Percentiles rank a stretch among this genome's conserved stretches.
phyloP scores from a whole-genome alignment of 2,888 invertebrate genomes.

The Cremastobaeus sp. region DNA sequence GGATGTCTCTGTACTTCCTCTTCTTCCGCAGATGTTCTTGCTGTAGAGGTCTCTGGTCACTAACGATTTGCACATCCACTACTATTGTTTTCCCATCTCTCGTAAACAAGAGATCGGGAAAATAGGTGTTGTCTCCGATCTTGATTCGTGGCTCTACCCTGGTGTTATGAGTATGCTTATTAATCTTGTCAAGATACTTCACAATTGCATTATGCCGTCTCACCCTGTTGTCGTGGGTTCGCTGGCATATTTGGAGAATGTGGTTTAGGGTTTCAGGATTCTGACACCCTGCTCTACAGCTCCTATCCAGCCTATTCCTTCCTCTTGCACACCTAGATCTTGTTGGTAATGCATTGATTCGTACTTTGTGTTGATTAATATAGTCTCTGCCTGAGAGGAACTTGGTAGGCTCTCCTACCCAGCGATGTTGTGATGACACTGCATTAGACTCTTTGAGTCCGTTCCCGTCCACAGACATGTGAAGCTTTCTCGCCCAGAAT shows the following conservation, averaged over 20 bases:
- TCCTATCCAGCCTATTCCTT: conserved; percentile 13
- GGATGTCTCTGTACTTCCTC: conserved; percentile 62
- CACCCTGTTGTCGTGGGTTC: conserved; percentile 70
- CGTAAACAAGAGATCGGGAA: conserved; percentile 69
- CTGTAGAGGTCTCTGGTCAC: conserved; percentile 65
- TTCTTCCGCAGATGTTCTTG: conserved; percentile 64
- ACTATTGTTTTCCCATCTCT: conserved; percentile 63
- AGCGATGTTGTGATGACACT: conserved; percentile 37
- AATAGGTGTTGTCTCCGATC: conserved; percentile 64
- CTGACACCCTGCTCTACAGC: conserved; percentile 67
- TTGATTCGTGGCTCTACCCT: neutral
- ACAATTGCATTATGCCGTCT: conserved; percentile 66
- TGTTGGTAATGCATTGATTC: conserved; percentile 70
- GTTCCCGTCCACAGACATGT: conserved; percentile 2
- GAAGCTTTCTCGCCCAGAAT: conserved; percentile 13
- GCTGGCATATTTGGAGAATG: conserved; percentile 67
- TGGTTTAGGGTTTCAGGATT: conserved; percentile 69
- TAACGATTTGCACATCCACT: conserved; percentile 72
- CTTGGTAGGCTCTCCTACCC: conserved; percentile 59
- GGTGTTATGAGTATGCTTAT: neutral
- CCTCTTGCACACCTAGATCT: conserved; percentile 66
- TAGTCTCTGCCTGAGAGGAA: conserved; percentile 69
- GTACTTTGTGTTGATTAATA: conserved; percentile 66
- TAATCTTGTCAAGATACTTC: conserved; percentile 28
- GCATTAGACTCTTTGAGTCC: conserved; percentile 1